Evolutionary conservation across 2,113 vertebrate species (phyloP).

Genomic region (Pungitius pungitius): DNA sequence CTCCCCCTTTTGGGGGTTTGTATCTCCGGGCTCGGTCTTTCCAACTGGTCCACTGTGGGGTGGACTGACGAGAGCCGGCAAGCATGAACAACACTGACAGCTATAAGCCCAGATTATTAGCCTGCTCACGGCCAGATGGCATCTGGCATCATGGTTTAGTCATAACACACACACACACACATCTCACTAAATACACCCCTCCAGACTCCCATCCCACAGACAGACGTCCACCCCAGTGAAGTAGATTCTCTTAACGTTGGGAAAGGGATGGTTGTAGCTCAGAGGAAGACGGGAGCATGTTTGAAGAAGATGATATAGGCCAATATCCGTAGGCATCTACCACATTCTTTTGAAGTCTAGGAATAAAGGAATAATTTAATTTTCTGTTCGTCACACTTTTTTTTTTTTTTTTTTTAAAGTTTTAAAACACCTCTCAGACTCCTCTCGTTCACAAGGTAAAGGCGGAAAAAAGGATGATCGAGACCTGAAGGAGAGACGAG

Average conservation of each 20-base stretch:
- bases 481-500: neutral
- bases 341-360: slow-evolving; percentile 54
- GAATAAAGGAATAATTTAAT: slow-evolving; percentile 44
- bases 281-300: slow-evolving; percentile 37
- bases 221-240: slow-evolving; percentile 36
- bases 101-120: slow-evolving; percentile 84
- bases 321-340: slow-evolving; percentile 50
- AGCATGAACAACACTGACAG: slow-evolving; percentile 63
- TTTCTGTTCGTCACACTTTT: slow-evolving; percentile 34
- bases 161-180: slow-evolving; percentile 58
- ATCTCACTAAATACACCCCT: slow-evolving; percentile 28
- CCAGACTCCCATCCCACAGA: slow-evolving; percentile 12
- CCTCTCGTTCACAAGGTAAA: neutral
- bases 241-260: slow-evolving; percentile 42
- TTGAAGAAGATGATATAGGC: slow-evolving; percentile 48
- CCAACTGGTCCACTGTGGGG: slow-evolving; percentile 42
- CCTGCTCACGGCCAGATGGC: slow-evolving; percentile 82
- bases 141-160: slow-evolving; percentile 76
- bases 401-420: slow-evolving; percentile 46
- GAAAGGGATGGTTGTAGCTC: slow-evolving; percentile 33
- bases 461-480: neutral
- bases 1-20: slow-evolving; percentile 43
- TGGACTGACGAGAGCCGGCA: slow-evolving; percentile 38
- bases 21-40: slow-evolving; percentile 12
- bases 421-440: slow-evolving; percentile 32